phyloP scores from a whole-genome alignment of 2,113 vertebrate species.

The Oophaga pumilio region DNA sequence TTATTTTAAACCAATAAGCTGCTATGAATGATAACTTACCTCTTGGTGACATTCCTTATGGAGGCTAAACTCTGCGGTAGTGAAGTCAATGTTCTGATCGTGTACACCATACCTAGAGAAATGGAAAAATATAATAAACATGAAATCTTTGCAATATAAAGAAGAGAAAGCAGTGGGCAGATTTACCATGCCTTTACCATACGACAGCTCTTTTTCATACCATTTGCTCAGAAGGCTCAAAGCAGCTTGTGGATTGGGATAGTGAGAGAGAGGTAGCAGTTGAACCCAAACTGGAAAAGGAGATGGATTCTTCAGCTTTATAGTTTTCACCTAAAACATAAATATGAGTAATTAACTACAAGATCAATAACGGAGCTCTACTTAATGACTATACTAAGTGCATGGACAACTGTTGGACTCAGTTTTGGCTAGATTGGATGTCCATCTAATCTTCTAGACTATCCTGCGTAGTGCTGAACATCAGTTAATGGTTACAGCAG shows the following conservation, averaged over 20 bases:
- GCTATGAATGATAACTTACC: conserved; percentile 66
- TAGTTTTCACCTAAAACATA: conserved; percentile 80
- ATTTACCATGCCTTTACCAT: not conserved
- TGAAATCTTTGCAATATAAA: not conserved
- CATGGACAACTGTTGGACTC: too few species aligned
- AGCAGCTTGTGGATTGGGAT: conserved; percentile 84
- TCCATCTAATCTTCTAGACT: too few species aligned
- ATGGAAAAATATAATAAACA: not conserved
- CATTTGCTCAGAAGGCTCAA: conserved; percentile 87
- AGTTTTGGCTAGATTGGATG: too few species aligned
- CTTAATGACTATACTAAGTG: not conserved
- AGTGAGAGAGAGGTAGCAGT: conserved; percentile 84
- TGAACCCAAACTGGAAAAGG: conserved; percentile 86
- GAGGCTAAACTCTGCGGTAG: conserved; percentile 87
- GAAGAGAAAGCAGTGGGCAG: not conserved
- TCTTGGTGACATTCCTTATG: conserved; percentile 68
- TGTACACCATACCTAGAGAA: conserved; percentile 84
- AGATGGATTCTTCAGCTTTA: conserved; percentile 89
- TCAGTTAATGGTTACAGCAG: too few species aligned
- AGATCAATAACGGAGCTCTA: not conserved
- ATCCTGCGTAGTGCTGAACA: too few species aligned
- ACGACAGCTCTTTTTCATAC: conserved; percentile 66
- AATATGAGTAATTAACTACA: not conserved
- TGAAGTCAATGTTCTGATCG: conserved; percentile 83
- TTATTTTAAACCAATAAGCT: too few species aligned